Base-by-base conservation (phyloP, 2,888 invertebrate genomes). In the Polylopha cassiicola region DNA sequence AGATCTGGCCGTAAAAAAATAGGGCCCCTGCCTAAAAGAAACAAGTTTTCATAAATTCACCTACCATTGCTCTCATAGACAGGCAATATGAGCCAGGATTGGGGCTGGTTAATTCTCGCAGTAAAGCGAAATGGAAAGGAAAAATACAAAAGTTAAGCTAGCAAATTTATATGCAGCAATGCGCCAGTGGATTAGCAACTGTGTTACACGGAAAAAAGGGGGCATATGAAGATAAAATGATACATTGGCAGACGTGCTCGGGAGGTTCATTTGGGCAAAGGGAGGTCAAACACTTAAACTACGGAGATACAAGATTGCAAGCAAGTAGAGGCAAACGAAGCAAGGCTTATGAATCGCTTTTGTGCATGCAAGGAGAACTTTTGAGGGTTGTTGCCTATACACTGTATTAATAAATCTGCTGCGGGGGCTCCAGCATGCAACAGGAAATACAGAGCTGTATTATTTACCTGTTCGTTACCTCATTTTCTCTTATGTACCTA, bases 231-330 rank as follows among this genome's bases (percentile, higher is more conserved):
- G 48, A 51, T 51, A 44, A 5, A 58, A 56, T 55, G 52, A 52
- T 60, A 63, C 55, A 51, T 59, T 67, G 60, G 73, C 59, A 65
- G 64, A 60, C 60, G 61, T 63, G 65, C 73, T 70, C 69, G 71
- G 68, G 69, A 71, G 75, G 70, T 76, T 76, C 77, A 76, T 78
- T 78, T 77, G 73, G 76, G 74, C 73, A 70, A 73, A 75, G 76
- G 72, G 72, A 75, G 75, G 75, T 73, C 75, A 78, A 77, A 78
- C 78, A 78, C 77, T 78, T 78, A 76, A 75, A 76, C 69, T 72
- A 68, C 66, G 73, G 73, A 77, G 76, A 77, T 78, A 78, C 76
- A 75, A 78, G 77, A 78, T 77, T 76, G 75, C 74, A 75, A 70
- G 69, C 70, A 72, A 76, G 75, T 76, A 69, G 69, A 67, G 58